phyloP scores from a whole-genome alignment of 2,888 invertebrate species.

The Timema cristinae region DNA sequence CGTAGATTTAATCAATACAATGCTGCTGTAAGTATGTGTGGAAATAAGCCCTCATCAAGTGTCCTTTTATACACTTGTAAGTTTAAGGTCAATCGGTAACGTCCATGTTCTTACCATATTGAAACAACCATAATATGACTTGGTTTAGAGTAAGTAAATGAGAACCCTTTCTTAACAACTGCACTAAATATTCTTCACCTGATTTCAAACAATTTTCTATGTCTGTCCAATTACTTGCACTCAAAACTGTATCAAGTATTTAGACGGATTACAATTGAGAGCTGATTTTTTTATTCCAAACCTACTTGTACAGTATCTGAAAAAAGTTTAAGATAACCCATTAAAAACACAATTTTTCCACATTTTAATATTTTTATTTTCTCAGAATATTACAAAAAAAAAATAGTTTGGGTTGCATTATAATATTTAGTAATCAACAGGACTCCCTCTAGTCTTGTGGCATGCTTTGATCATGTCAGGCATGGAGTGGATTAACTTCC shows the following conservation, averaged over 20 bases:
- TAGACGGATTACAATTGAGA: background rate
- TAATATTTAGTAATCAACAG: no score
- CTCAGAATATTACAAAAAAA: no score
- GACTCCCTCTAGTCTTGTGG: no score
- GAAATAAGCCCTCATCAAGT: background rate
- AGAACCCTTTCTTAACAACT: background rate
- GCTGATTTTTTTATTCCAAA: background rate
- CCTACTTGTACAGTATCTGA: no score
- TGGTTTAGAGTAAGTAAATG: background rate
- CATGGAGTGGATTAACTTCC: no score
- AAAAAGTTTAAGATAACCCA: no score
- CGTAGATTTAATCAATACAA: background rate
- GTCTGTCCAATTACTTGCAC: background rate
- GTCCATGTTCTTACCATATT: background rate
- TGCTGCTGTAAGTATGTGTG: conserved; percentile 7
- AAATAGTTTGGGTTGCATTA: no score
- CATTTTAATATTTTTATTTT: no score
- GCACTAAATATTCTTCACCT: conserved; percentile 2
- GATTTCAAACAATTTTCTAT: background rate
- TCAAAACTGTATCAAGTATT: background rate
- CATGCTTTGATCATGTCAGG: no score
- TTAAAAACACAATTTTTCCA: no score
- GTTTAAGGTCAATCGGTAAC: background rate
- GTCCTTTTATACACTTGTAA: background rate
- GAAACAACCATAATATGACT: background rate